phyloP scores from a whole-genome alignment of 2,888 invertebrate species.

The Chironomus tentans region DNA sequence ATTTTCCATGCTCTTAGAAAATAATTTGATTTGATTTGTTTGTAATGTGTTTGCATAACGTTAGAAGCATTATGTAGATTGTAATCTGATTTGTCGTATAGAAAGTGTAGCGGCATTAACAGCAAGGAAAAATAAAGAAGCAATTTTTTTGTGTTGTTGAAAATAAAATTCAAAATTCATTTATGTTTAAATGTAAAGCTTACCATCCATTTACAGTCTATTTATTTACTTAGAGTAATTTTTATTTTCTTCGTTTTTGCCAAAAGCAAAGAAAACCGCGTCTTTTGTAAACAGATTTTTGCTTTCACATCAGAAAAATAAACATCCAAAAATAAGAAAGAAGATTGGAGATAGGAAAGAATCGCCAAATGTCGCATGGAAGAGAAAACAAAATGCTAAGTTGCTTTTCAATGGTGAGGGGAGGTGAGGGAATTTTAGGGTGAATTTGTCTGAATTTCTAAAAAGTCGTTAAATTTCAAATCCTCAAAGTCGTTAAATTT shows the following conservation, averaged over 20 bases:
- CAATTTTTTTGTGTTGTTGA: too few species aligned
- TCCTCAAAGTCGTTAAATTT: too few species aligned
- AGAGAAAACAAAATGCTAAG: neutral
- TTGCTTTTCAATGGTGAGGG: neutral
- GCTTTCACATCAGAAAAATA: neutral
- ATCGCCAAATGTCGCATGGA: neutral
- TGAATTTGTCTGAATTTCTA: too few species aligned
- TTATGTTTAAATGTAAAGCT: slow-evolving; percentile 1
- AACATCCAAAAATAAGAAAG: neutral
- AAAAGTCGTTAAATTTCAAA: too few species aligned
- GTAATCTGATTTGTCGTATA: slow-evolving; percentile 13
- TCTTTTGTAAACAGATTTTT: neutral
- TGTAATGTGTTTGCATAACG: slow-evolving; percentile 9
- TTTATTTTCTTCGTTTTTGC: too few species aligned
- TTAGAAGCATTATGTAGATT: slow-evolving; percentile 2
- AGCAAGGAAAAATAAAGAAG: neutral
- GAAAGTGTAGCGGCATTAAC: neutral
- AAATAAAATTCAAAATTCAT: neutral
- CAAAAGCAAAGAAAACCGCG: neutral
- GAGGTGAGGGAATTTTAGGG: too few species aligned
- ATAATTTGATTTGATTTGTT: slow-evolving; percentile 22
- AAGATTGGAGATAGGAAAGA: too few species aligned
- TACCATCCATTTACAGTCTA: neutral
- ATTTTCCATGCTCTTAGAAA: neutral
- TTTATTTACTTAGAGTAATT: neutral